Conservation (phyloP, 2,113 vertebrate species). For the Halcyon senegalensis region DNA sequence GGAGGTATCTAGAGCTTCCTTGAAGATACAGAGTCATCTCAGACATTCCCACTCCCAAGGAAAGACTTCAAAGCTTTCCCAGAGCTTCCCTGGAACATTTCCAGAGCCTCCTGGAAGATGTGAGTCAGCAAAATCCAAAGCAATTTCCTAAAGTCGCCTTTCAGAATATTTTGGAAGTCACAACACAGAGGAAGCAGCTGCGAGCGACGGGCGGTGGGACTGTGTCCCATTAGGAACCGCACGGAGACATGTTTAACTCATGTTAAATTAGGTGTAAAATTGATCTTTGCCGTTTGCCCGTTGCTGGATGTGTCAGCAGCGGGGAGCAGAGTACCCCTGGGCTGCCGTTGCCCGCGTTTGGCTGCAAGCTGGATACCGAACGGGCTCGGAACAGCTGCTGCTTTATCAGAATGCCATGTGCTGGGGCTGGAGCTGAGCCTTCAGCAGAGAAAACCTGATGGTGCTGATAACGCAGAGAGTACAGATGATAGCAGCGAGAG, state of each 20-base stretch:
- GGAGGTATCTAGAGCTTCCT: neutral
- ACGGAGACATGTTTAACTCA: neutral
- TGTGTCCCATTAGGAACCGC: neutral
- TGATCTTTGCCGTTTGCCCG: neutral
- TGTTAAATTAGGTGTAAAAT: constrained; percentile 40
- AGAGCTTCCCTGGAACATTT: neutral
- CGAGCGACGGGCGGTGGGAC: neutral
- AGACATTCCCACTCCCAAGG: neutral
- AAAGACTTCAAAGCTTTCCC: neutral
- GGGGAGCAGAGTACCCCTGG: neutral
- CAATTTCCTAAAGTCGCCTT: neutral
- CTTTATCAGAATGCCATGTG: neutral
- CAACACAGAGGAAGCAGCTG: neutral
- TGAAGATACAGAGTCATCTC: neutral
- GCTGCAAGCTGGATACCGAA: neutral
- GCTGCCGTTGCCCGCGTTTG: neutral
- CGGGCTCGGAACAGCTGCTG: neutral
- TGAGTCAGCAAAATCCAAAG: neutral
- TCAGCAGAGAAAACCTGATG: neutral
- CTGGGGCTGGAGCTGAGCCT: neutral
- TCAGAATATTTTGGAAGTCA: neutral
- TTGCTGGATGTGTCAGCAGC: neutral
- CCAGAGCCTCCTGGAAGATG: neutral
- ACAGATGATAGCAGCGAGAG: neutral
- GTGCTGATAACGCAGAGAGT: neutral